phyloP scores from a whole-genome alignment of 2,113 vertebrate species.

The Gnathonemus longibarbis region DNA sequence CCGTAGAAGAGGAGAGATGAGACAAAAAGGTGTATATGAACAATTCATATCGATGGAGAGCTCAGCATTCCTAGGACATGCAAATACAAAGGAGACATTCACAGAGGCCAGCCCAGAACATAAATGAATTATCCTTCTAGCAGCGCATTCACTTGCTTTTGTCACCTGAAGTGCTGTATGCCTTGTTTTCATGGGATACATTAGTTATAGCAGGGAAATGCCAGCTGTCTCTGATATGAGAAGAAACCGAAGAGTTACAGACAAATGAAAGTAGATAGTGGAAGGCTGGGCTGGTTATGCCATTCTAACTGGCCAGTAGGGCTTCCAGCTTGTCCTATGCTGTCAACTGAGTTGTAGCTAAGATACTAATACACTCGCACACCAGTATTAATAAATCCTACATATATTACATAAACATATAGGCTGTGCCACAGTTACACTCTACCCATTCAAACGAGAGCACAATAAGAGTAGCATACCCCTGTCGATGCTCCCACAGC shows the following conservation, averaged over 20 bases:
- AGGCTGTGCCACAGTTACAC: constrained; percentile 64
- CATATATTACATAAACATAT: constrained; percentile 30
- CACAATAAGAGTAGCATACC: constrained; percentile 62
- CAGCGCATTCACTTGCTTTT: not conserved
- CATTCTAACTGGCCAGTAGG: not conserved
- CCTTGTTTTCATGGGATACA: not conserved
- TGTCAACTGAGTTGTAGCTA: not conserved
- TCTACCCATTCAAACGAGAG: constrained; percentile 63
- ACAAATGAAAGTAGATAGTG: not conserved
- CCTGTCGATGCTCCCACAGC: constrained; percentile 46
- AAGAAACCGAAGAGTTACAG: not conserved
- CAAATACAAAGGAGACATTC: not conserved
- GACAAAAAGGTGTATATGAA: not conserved
- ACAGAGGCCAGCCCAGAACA: not conserved
- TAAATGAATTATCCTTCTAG: not conserved
- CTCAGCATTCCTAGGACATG: not conserved
- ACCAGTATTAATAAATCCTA: not conserved
- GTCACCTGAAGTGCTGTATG: not conserved
- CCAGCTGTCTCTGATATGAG: not conserved
- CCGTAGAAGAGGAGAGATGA: not conserved
- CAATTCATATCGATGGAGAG: not conserved
- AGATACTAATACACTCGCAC: constrained; percentile 15
- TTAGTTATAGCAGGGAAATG: not conserved
- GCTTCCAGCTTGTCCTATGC: not conserved
- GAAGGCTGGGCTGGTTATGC: not conserved